phyloP scores from a whole-genome alignment of 2,888 invertebrate species.

The Polymixis lichenea region DNA sequence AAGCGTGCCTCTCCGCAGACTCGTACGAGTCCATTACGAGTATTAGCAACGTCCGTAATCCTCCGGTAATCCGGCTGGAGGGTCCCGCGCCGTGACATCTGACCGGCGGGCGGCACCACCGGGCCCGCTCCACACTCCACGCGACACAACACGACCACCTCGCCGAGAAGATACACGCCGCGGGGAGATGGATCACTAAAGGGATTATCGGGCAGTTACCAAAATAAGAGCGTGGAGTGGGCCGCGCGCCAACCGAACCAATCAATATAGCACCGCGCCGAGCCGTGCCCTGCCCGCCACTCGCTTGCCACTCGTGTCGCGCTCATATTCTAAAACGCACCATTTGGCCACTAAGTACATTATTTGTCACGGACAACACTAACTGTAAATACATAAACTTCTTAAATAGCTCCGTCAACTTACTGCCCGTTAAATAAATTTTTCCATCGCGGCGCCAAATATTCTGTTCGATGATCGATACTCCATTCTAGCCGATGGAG shows the following conservation, averaged over 20 bases:
- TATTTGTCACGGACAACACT: conserved; percentile 8
- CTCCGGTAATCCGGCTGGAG: conserved; percentile 23
- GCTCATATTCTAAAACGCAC: neutral
- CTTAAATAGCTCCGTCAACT: conserved; percentile 15
- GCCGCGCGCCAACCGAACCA: conserved; percentile 55
- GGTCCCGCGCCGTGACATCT: conserved; percentile 5
- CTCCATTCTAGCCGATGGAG: conserved; percentile 16
- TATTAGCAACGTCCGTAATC: conserved; percentile 37
- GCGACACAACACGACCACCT: neutral
- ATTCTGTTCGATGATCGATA: conserved; percentile 36
- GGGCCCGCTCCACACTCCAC: neutral
- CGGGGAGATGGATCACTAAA: conserved; percentile 52
- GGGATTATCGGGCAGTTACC: conserved; percentile 55
- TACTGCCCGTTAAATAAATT: conserved; percentile 10
- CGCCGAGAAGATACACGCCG: conserved; percentile 11
- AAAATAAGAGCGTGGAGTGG: conserved; percentile 56
- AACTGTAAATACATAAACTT: conserved; percentile 16
- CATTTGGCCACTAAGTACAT: conserved; percentile 21
- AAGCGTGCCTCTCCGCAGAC: conserved; percentile 12
- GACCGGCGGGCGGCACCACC: neutral
- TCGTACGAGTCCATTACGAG: conserved; percentile 29
- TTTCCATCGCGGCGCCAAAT: conserved; percentile 30
- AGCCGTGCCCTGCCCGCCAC: neutral
- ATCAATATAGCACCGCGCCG: conserved; percentile 55
- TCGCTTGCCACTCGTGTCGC: neutral